phyloP scores from a whole-genome alignment of 30 jellyfish, hydroid and myxozoan genomes.

The Aurelia sp. region DNA sequence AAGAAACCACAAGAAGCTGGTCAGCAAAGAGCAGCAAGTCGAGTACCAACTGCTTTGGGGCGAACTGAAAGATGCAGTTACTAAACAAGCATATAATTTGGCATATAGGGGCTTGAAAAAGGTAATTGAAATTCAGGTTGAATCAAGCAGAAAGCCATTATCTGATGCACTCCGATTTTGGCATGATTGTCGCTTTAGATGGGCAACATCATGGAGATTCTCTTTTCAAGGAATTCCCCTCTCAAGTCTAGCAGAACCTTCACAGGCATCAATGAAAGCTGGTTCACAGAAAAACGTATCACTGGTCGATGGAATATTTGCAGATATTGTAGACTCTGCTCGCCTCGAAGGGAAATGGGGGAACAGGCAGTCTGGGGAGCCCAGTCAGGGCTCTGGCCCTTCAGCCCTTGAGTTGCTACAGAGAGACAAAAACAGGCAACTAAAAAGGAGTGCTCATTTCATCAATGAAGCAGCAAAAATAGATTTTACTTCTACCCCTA shows the following conservation, averaged over 20 bases:
- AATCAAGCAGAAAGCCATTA: conserved; percentile 30
- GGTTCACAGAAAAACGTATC: conserved; percentile 24
- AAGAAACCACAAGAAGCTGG: background rate
- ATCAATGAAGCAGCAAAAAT: no score
- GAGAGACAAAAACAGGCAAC: no score
- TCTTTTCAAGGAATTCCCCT: conserved; percentile 36
- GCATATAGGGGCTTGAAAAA: conserved; percentile 26
- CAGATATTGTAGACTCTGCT: no score
- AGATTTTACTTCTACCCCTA: no score
- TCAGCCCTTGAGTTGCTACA: no score
- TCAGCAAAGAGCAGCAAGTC: conserved; percentile 27
- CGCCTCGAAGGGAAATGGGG: no score
- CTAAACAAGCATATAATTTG: conserved; percentile 45
- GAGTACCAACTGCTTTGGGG: conserved; percentile 27
- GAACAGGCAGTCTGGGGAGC: no score
- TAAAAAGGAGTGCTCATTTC: no score
- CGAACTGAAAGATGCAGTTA: conserved; percentile 57
- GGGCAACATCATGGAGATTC: conserved; percentile 42
- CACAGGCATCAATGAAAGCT: conserved; percentile 54
- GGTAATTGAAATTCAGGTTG: conserved; percentile 13
- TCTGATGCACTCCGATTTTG: conserved; percentile 35
- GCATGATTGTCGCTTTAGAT: conserved; percentile 19
- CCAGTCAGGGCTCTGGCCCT: no score
- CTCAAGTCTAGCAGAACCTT: conserved; percentile 54
- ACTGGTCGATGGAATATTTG: background rate